Evolutionary conservation across 2,888 invertebrate genomes (phyloP).

Genomic region (Ceratothoa steindachneri): DNA sequence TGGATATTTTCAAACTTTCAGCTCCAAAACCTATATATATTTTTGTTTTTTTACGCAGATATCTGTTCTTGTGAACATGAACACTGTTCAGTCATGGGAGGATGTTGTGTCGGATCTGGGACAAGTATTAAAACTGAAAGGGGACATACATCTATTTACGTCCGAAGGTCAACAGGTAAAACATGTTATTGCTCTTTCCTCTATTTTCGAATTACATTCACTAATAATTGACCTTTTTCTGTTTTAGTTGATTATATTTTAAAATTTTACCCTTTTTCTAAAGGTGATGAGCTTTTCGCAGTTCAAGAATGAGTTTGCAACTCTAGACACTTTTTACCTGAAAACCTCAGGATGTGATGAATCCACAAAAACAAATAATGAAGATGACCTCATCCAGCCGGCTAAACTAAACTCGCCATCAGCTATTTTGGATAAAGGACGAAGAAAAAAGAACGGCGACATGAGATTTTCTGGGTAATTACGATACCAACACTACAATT

Average conservation of each 20-base stretch:
- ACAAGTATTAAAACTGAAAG: slow-evolving; percentile 84
- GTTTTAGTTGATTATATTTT: no score
- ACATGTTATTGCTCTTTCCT: no score
- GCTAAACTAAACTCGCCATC: not conserved
- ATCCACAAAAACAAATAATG: not conserved
- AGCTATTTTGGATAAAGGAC: not conserved
- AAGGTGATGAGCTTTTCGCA: slow-evolving; percentile 91
- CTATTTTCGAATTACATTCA: no score
- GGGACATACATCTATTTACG: slow-evolving; percentile 86
- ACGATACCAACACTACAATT: no score
- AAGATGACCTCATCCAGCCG: not conserved
- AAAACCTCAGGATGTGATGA: slow-evolving; percentile 54
- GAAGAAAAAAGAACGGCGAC: not conserved
- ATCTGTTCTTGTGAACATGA: slow-evolving; percentile 81
- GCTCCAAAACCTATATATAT: no score
- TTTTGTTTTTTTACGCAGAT: slow-evolving; percentile 67
- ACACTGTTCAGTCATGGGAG: slow-evolving; percentile 89
- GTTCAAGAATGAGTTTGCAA: slow-evolving; percentile 83
- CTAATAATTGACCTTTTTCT: no score
- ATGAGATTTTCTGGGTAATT: no score
- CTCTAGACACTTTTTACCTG: slow-evolving; percentile 85
- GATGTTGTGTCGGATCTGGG: slow-evolving; percentile 89
- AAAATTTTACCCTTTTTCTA: no score
- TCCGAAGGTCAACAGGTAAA: slow-evolving; percentile 84
- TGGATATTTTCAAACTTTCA: no score